Evolutionary conservation across 1,140 invertebrate species (phyloP), one percentile per base, ranked within the genome.

Genomic region (Brachystomella parvula): DNA sequence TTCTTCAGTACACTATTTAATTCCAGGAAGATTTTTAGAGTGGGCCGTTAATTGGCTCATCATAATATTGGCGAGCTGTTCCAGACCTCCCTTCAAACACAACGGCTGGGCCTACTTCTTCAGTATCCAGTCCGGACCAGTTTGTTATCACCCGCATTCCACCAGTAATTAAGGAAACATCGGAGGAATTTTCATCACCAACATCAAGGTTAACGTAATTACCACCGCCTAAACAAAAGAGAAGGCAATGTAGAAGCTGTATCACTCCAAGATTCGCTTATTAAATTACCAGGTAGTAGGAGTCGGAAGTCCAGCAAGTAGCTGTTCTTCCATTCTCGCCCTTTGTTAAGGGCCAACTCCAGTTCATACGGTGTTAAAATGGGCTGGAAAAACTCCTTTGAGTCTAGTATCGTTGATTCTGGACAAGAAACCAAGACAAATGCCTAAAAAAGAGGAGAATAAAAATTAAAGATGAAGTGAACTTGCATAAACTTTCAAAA

Each of bases 281-380:
- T 30, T 44, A 44, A 59, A 3, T 59, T 61, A 68, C 59, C 57
- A 61, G 63, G 64, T 28, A 63, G 58, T 33, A 66, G 57, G 53
- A 68, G 19, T 12, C 66, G 29, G 56, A 68, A 66, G 31, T 66
- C 63, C 28, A 57, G 63, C 28, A 63, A 65, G 47, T 63, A 68
- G 64, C 39, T 39, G 29, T 39, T 49, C 32, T 31, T 31, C 60
- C 60, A 62, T 47, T 56, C 49, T 17, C 62, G 63, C 9, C 57
- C 53, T 3, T 61, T 53, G 30, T 69, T 64, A 60, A 73, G 83
- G 2, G 94, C 94, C 33, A 95, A 80, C 80, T 97, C 94, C 44
- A 96, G 80, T 79, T 98, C 94, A 79, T 85, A 94, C 2, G 93
- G 89, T n/a, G 90, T 92, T 1, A 94, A 84, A 57, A 98, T 84